A percentile compares a stretch with the other conserved stretches of the same genome.
These are phyloP conservation scores for Trichonephila clavata DNA, from an alignment of 1,140 invertebrate species.

Conservation along the genomic window DNA sequence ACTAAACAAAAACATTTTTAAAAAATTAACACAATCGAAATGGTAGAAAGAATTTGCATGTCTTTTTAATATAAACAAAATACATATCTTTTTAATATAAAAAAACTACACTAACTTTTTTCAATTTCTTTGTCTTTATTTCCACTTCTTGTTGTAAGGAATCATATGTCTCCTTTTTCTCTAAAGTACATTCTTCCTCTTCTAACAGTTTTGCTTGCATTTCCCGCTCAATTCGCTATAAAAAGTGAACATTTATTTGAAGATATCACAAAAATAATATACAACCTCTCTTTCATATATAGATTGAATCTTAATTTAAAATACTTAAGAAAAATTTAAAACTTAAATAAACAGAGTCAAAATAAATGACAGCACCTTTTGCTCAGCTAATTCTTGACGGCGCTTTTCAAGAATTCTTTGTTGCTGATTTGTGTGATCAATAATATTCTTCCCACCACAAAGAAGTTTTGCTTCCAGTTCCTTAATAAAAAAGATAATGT, in stretches of 20 bases:
- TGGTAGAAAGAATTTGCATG: background rate
- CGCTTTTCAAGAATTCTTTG: conserved; percentile 91
- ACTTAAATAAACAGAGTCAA: background rate
- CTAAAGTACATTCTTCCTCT: conserved; percentile 93
- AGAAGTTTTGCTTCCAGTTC: conserved; percentile 94
- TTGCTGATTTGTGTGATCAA: conserved; percentile 95
- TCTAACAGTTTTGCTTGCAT: conserved; percentile 92
- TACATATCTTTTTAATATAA: background rate
- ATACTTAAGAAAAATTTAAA: background rate
- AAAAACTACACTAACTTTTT: conserved; percentile 81
- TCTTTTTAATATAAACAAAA: background rate
- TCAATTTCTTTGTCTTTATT: conserved; percentile 93
- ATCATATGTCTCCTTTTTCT: conserved; percentile 91
- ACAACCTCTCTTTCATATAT: background rate
- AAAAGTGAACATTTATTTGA: background rate
- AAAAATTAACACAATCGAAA: background rate
- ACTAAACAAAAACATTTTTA: conserved; percentile 79
- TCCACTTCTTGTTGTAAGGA: conserved; percentile 95
- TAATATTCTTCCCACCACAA: conserved; percentile 91
- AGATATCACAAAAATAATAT: background rate
- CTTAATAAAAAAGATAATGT: conserved; percentile 76
- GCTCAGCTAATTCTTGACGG: conserved; percentile 90
- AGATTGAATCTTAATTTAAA: background rate
- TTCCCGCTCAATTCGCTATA: conserved; percentile 86
- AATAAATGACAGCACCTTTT: conserved; percentile 84